Conservation (phyloP, 2,113 vertebrate species). For the Scomber scombrus region DNA sequence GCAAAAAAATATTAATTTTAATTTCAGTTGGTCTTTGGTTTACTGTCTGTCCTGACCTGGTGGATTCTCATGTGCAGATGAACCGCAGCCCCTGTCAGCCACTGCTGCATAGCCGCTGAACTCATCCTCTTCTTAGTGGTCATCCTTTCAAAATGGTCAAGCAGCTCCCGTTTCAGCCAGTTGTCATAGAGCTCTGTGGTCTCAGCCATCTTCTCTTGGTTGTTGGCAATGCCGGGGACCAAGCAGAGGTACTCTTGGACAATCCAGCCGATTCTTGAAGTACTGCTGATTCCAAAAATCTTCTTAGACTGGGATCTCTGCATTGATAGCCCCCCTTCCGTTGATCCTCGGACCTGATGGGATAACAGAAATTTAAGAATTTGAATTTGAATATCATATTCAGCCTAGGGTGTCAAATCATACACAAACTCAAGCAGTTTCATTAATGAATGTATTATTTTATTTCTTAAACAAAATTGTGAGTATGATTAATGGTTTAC, state of each 20-base stretch:
- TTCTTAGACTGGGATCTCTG: slow-evolving; percentile 31
- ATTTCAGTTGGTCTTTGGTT: too few species aligned
- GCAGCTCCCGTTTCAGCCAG: slow-evolving; percentile 77
- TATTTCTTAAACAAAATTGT: too few species aligned
- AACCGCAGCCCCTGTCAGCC: slow-evolving; percentile 82
- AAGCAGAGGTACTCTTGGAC: slow-evolving; percentile 74
- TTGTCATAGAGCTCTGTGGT: slow-evolving; percentile 80
- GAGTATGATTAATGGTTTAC: too few species aligned
- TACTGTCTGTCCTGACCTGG: slow-evolving; percentile 62
- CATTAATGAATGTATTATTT: too few species aligned
- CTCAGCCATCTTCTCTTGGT: slow-evolving; percentile 75
- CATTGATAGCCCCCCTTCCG: not conserved
- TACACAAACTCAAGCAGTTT: too few species aligned
- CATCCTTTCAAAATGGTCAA: slow-evolving; percentile 82
- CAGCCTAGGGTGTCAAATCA: too few species aligned
- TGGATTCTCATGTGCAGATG: slow-evolving; percentile 85
- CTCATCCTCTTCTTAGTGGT: slow-evolving; percentile 77
- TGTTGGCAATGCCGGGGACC: slow-evolving; percentile 68
- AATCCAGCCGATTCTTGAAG: slow-evolving; percentile 77
- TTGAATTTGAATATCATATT: not conserved
- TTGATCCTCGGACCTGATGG: slow-evolving; percentile 54
- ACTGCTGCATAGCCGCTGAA: slow-evolving; percentile 79
- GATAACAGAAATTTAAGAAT: not conserved
- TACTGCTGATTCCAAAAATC: slow-evolving; percentile 78
- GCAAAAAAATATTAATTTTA: too few species aligned